Evolutionary conservation across 2,888 invertebrate genomes (phyloP), one percentile per base, ranked within the genome.

Genomic region (Ptilodon capucinus): DNA sequence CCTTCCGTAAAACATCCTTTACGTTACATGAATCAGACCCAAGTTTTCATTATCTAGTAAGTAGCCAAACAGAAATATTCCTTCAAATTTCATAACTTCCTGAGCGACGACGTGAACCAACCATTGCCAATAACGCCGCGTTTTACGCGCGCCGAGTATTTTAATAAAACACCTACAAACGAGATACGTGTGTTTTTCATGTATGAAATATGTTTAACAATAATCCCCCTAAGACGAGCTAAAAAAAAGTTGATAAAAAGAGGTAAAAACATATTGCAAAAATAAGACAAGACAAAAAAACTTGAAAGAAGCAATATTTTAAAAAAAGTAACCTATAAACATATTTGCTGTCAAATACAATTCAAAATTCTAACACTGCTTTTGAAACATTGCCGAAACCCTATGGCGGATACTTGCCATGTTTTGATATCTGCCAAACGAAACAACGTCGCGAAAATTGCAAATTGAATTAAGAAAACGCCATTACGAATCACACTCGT

Each of bases 121-220:
- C 40, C 6, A 42, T 49, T 51, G 36, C 21, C 53, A 51, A 55
- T 55, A 54, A 43, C 35, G 43, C 16, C 53, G 43, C 48, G 51
- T 49, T 57, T 48, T 44, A 54, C 50, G 28, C 46, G 48, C 46
- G 39, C 6, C 11, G 43, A 36, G 41, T 36, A 43, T 49, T 78
- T 79, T 83, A 82, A 69, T 83, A 84, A 79, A 74, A 74, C 69
- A 76, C 70, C 68, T 51, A 51, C 44, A 46, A 25, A 41, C 54
- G 64, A 68, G 71, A 50, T 57, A 66, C 58, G 67, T 58, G 63
- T 66, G 71, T 73, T 76, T 71, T 73, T 68, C 62, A 57, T 59
- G 71, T 71, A 62, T 71, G 64, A 72, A 76, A 80, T 74, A 77
- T 77, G 71, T 75, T 64, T 69, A 68, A 74, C 73, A 74, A 74